Conservation (phyloP, 1,140 invertebrate species). For the Acromyrmex heyeri region DNA sequence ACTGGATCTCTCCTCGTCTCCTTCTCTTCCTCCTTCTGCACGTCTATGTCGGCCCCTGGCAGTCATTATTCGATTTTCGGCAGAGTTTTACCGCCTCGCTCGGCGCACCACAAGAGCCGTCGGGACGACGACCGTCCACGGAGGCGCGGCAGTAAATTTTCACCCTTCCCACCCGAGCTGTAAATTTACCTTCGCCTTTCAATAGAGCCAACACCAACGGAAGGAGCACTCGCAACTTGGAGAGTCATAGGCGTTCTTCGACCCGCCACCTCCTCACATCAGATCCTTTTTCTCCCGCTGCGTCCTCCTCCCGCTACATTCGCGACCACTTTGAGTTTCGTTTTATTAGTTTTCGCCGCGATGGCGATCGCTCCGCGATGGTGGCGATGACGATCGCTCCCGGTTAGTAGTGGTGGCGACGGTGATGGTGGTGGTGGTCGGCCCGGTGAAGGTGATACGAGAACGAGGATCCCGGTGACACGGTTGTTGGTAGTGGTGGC, state of each 20-base stretch:
- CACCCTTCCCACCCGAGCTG: conserved; percentile 78
- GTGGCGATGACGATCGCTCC: conserved; percentile 68
- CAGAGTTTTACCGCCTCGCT: conserved; percentile 67
- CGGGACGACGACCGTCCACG: conserved; percentile 58
- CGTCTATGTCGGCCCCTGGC: conserved; percentile 19
- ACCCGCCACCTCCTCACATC: conserved; percentile 7
- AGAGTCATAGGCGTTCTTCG: conserved; percentile 17
- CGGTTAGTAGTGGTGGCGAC: conserved; percentile 22
- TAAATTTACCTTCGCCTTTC: conserved; percentile 81
- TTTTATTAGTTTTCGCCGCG: conserved; percentile 73
- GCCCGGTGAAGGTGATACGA: conserved; percentile 68
- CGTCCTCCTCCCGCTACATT: conserved; percentile 28
- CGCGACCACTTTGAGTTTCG: conserved; percentile 61
- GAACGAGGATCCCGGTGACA: conserved; percentile 50
- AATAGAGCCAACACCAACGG: conserved; percentile 71
- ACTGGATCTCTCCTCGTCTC: background rate
- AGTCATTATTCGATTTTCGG: conserved; percentile 78
- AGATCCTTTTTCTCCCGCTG: conserved; percentile 34
- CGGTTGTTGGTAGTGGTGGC: conserved; percentile 59
- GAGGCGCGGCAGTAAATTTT: conserved; percentile 80
- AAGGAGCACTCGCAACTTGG: conserved; percentile 44
- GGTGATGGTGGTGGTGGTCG: conserved; percentile 55
- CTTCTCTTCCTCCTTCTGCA: background rate
- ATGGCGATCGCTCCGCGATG: conserved; percentile 72
- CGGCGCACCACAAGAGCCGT: conserved; percentile 39